Base-by-base conservation (phyloP, 2,113 vertebrate genomes). In the Plotosus lineatus region DNA sequence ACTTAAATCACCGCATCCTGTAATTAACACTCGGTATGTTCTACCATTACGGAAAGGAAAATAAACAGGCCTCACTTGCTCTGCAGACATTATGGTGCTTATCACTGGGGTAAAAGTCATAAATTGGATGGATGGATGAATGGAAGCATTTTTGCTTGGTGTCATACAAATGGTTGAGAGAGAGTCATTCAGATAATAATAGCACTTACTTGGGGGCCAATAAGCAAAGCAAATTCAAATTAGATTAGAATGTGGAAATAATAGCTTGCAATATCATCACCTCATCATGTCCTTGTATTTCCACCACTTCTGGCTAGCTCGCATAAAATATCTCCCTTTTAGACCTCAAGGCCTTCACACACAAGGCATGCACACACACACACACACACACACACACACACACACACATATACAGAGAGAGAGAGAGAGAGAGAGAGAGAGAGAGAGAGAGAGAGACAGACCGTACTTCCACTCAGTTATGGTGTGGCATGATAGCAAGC, bases 11-110 rank as follows among this genome's bases (percentile, higher is more conserved):
- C 36, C 4, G 9, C 36, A 68, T 50, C 50, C 81, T 28, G 44
- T 85, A 83, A 85, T 85, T 80, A 85, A 77, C 78, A 66, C 81
- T 78, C 78, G 40, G 56, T 19, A 48, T 50, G 66, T 65, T 65
- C 38, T 46, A 73, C 56, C 50, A 80, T 73, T 82, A 74, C 69
- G 28, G n/a, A 31, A 51, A 14, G 56, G 77, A 61, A 77, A 77
- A 44, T 77, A 63, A 80, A 77, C 63, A 38, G 72, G 58, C 56
- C 60, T 72, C 63, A 76, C 68, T 61, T 36, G 68, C 55, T 74
- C 77, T 60, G 48, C 56, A 79, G 84, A 80, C 40, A 71, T 83
- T 58, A 51, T 42, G 48, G n/a, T 31, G 36, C 73, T 85, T 81
- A 77, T 82, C 80, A 69, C 55, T 51, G 76, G 56, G 71, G 78